A percentile compares a stretch with the other conserved stretches of the same genome.
Conservation (phyloP, 1,140 invertebrate genomes). For the Tetramorium parvispinum region DNA sequence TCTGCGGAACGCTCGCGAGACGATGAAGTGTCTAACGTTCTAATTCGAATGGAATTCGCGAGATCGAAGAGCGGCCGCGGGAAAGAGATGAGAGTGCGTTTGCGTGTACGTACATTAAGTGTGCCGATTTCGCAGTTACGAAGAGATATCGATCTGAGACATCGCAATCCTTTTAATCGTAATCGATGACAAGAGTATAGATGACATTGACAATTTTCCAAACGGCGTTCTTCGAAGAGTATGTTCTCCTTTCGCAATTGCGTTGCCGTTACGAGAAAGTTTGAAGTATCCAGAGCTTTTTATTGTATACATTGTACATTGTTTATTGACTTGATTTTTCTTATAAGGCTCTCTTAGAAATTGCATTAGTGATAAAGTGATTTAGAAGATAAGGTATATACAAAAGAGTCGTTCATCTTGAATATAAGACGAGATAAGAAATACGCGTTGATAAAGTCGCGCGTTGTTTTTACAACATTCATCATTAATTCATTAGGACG, state of each 20-base stretch:
- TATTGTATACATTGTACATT: not conserved
- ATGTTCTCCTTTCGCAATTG: not conserved
- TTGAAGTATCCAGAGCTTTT: not conserved
- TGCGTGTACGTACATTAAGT: not conserved
- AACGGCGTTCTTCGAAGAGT: not conserved
- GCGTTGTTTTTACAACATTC: not conserved
- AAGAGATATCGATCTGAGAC: not conserved
- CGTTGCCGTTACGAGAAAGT: not conserved
- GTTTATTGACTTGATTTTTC: not conserved
- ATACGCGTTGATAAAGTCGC: not conserved
- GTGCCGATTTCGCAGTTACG: too few relatives aligned
- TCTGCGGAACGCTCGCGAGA: not conserved
- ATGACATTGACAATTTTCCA: not conserved
- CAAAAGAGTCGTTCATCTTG: constrained; percentile 1
- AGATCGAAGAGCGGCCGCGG: not conserved
- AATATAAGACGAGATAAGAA: constrained; percentile 39
- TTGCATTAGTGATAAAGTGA: constrained; percentile 14
- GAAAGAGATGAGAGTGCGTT: not conserved
- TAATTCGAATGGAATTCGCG: not conserved
- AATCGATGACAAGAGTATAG: not conserved
- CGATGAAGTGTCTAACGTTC: not conserved
- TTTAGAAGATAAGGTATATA: constrained; percentile 4
- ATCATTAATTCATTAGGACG: constrained; percentile 23
- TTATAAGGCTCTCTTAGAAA: not conserved
- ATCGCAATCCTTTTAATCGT: not conserved